These are phyloP conservation scores for Pachyseris speciosa DNA, from an alignment of 64 coral and sea anemone genomes.

Conservation along the genomic window DNA sequence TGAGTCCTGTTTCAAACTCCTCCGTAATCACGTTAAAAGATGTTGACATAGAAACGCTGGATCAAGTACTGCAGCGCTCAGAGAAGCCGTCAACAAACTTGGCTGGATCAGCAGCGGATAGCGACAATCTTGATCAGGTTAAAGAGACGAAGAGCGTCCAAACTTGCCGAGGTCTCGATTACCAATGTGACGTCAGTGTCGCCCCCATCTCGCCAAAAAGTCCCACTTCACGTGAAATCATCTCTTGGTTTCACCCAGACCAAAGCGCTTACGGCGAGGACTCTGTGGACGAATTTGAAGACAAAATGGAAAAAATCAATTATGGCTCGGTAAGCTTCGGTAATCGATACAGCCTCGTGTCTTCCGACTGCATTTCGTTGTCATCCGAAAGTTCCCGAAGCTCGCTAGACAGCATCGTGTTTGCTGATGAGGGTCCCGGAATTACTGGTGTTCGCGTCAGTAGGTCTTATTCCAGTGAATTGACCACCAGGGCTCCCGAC, in stretches of 20 bases:
- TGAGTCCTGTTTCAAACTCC: slow-evolving; percentile 54
- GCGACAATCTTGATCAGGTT: not conserved
- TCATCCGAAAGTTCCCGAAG: slow-evolving; percentile 80
- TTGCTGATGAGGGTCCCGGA: slow-evolving; percentile 26
- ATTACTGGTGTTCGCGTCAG: not conserved
- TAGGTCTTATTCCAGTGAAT: not conserved
- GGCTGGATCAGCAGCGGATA: not conserved
- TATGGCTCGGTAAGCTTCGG: slow-evolving; percentile 88
- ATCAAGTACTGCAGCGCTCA: slow-evolving; percentile 27
- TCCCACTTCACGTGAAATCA: slow-evolving; percentile 46
- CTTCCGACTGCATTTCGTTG: slow-evolving; percentile 87
- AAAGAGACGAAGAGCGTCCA: not conserved
- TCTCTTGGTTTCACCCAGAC: slow-evolving; percentile 60
- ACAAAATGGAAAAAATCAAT: slow-evolving; percentile 71
- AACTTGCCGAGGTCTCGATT: not conserved
- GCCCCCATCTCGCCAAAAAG: not conserved
- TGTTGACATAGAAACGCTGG: slow-evolving; percentile 3
- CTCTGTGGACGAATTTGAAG: slow-evolving; percentile 46
- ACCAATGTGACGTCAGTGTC: not conserved
- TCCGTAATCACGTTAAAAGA: not conserved
- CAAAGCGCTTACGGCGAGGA: slow-evolving; percentile 26
- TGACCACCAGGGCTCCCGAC: slow-evolving; percentile 35
- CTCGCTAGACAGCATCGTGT: slow-evolving; percentile 78
- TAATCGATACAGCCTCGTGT: slow-evolving; percentile 94
- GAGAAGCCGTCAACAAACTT: not conserved